phyloP scores from a whole-genome alignment of 2,888 invertebrate species.

The Erannis defoliaria region DNA sequence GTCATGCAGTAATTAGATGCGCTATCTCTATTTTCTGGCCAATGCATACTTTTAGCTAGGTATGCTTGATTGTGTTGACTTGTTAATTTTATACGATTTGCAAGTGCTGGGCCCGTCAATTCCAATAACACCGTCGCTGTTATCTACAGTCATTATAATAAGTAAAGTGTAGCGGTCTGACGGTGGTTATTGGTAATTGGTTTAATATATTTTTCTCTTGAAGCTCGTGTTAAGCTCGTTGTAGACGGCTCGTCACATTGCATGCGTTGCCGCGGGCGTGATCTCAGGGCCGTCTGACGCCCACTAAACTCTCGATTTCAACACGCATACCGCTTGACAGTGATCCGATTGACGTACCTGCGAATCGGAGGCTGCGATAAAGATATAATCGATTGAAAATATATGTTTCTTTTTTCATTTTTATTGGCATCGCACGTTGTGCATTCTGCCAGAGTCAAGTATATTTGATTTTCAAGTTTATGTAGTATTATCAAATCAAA shows the following conservation, averaged over 20 bases:
- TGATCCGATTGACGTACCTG: conserved; percentile 40
- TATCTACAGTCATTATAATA: conserved; percentile 1
- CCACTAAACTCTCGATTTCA: conserved; percentile 68
- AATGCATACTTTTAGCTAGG: too few relatives aligned
- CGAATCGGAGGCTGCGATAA: conserved; percentile 5
- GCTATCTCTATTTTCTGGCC: too few relatives aligned
- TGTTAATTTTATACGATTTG: too few relatives aligned
- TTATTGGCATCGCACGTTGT: too few relatives aligned
- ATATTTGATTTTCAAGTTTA: too few relatives aligned
- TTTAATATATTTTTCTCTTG: not conserved
- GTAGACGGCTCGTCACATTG: conserved; percentile 2
- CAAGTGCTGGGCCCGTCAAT: too few relatives aligned
- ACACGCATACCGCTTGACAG: conserved; percentile 42
- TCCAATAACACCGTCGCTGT: not conserved
- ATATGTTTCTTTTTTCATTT: too few relatives aligned
- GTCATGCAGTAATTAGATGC: too few relatives aligned
- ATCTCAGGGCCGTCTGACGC: conserved; percentile 62
- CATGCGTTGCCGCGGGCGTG: conserved; percentile 36
- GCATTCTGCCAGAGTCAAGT: too few relatives aligned
- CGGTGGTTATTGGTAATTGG: conserved; percentile 3
- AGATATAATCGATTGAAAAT: conserved; percentile 13
- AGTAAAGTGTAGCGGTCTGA: not conserved
- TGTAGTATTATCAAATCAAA: too few relatives aligned
- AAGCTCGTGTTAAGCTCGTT: conserved; percentile 8
- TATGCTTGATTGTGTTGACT: too few relatives aligned